Conservation (phyloP, 2,113 vertebrate genomes). For the Daboia siamensis region DNA sequence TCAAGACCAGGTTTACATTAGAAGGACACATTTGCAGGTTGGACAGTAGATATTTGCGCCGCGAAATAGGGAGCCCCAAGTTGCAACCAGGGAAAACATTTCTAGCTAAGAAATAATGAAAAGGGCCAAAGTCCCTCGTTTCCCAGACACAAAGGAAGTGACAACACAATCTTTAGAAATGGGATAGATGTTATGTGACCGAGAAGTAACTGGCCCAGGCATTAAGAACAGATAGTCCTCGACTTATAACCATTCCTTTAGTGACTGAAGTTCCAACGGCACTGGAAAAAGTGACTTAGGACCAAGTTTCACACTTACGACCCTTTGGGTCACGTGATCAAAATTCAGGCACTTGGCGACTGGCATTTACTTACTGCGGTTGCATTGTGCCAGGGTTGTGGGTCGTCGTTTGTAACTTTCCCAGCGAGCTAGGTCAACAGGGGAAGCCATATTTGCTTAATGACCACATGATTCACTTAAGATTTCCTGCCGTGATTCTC, state of each 20-base stretch:
- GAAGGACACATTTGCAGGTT: conserved; percentile 47
- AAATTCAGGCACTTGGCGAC: neutral
- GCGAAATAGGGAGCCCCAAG: conserved; percentile 33
- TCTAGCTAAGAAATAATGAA: conserved; percentile 29
- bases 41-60: conserved; percentile 20
- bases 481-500: neutral
- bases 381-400: too few relatives aligned
- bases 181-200: conserved; percentile 2
- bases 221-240: neutral
- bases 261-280: neutral
- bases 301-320: neutral
- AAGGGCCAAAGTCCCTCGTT: conserved; percentile 34
- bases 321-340: neutral
- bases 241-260: neutral
- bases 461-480: neutral
- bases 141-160: neutral
- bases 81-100: conserved; percentile 19
- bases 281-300: neutral
- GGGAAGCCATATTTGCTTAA: neutral
- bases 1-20: conserved; percentile 66
- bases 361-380: too few relatives aligned
- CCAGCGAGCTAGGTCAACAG: neutral
- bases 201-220: conserved; percentile 40
- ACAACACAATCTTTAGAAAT: conserved; percentile 16
- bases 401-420: neutral